Base-by-base conservation (phyloP, 2,888 invertebrate species). In the Acrocyrtus sp. region DNA sequence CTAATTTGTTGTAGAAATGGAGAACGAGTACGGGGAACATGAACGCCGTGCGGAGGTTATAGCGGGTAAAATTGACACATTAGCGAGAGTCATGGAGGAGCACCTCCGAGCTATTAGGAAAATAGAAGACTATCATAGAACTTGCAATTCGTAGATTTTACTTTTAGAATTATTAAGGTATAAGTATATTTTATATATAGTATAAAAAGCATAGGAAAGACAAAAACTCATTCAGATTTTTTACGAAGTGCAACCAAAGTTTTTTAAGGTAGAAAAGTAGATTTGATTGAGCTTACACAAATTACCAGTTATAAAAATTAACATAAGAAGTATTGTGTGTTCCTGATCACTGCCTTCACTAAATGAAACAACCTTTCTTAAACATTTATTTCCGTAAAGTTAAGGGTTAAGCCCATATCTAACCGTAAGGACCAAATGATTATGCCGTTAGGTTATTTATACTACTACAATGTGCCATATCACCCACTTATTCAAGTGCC, bases 11-110 rank as follows among this genome's bases (percentile, higher is more conserved):
- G n/a, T 22, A 85, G 88, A 84, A 77, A 88, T 92, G 89, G 90
- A 92, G 82, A 87, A 87, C 75, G 87, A 90, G 56, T 91, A 91
- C 82, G 87, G 87, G 75, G 88, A 88, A 61, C 89, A 91, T 81
- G 90, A 90, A 81, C 86, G 87, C 58, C 86, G 87, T 66, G 84
- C 93, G 57, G 84, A 84, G 48, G 85, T 87, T 60, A 85, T 92
- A 61, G 88, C 89, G 80, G 84, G 84, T 1, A 85, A 87, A 70
- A 88, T 93, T 48, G 88, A 89, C 66, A 84, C 85, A 3, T 84
- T 93, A 19, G 90, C 90, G 58, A 82, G 82, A 2, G 86, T 88
- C 82, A 91, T 93, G 88, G 86, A 86, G 62, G 82, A 83, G 21
- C 89, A 91, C 82, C 86, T 91, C 56, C 83, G 82, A 22, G 85